phyloP scores from a whole-genome alignment of 2,888 invertebrate species.

The Chloromyia formosa region DNA sequence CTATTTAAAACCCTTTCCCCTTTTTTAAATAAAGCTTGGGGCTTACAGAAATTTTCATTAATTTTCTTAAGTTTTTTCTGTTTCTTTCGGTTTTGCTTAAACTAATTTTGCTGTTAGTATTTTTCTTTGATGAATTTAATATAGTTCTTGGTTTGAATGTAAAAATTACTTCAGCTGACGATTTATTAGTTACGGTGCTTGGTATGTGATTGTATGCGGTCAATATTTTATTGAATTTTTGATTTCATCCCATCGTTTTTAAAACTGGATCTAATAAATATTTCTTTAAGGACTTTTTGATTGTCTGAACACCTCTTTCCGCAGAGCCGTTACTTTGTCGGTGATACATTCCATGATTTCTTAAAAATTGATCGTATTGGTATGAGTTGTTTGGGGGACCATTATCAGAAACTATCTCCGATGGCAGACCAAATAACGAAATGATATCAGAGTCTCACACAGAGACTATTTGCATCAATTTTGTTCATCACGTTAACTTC shows the following conservation, averaged over 20 bases:
- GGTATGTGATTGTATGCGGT: not conserved
- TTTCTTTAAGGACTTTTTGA: constrained; percentile 51
- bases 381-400: constrained; percentile 42
- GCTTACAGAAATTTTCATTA: no score
- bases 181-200: not conserved
- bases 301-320: constrained; percentile 51
- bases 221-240: constrained; percentile 8
- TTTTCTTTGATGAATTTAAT: not conserved
- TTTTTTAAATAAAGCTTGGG: no score
- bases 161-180: constrained; percentile 6
- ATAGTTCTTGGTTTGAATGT: not conserved
- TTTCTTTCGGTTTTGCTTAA: no score
- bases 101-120: constrained; percentile 11
- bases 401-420: constrained; percentile 46
- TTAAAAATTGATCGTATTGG: constrained; percentile 44
- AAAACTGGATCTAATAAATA: constrained; percentile 22
- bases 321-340: constrained; percentile 52
- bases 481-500: constrained; percentile 39
- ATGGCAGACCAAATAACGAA: constrained; percentile 45
- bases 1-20: no score
- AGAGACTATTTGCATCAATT: constrained; percentile 26
- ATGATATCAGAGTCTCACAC: constrained; percentile 29
- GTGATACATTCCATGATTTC: constrained; percentile 45
- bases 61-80: no score
- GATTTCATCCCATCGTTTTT: not conserved